phyloP scores from a whole-genome alignment of 2,888 invertebrate genomes.

The Escarpia spicata region DNA sequence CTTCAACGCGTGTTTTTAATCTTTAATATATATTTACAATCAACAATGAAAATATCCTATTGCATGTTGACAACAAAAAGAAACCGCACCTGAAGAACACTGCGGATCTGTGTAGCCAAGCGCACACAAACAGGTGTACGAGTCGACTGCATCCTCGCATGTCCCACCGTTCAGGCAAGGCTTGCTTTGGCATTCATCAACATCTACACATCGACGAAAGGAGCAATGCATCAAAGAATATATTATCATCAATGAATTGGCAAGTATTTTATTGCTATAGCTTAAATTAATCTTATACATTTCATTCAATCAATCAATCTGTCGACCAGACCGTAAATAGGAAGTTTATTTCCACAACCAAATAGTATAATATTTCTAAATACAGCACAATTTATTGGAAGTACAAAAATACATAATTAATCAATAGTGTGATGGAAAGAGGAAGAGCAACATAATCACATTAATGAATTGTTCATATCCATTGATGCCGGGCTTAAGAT shows the following conservation, averaged over 20 bases:
- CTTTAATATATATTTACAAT: too few species aligned
- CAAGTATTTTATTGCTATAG: too few species aligned
- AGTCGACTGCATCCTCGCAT: neutral
- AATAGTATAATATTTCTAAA: neutral
- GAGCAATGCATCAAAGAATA: too few species aligned
- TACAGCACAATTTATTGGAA: neutral
- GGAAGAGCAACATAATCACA: too few species aligned
- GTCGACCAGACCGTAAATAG: neutral
- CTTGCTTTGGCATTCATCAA: neutral
- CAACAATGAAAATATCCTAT: too few species aligned
- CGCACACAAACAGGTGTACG: neutral
- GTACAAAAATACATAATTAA: too few species aligned
- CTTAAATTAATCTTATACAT: too few species aligned
- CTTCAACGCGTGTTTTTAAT: too few species aligned
- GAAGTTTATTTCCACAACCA: neutral
- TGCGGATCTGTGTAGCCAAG: neutral
- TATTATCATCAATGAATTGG: neutral
- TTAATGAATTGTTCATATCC: neutral
- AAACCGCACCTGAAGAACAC: slow-evolving; percentile 4
- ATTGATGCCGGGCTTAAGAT: neutral
- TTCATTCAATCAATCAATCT: too few species aligned
- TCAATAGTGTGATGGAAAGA: too few species aligned
- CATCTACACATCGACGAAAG: neutral
- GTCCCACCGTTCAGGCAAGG: neutral
- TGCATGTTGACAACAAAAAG: neutral